Evolutionary conservation across 1,140 invertebrate genomes (phyloP).

Genomic region (Melipona quadrifasciata): DNA sequence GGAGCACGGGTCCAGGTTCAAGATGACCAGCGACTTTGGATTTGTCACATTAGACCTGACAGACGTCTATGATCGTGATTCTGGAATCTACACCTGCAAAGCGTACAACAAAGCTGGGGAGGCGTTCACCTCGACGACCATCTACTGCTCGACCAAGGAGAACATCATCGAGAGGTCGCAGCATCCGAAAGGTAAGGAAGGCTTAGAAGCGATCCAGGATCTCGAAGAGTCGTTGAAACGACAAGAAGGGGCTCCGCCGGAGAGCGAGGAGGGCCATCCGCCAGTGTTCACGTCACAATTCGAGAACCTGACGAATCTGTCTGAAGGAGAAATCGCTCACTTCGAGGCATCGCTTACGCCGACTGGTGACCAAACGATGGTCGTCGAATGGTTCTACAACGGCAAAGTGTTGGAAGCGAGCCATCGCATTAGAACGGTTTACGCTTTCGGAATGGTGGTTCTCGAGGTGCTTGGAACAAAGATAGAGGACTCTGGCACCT

Average conservation of each 20-base stretch:
- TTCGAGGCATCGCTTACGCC: conserved; percentile 97
- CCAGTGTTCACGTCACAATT: conserved; percentile 95
- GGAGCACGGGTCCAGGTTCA: conserved; percentile 92
- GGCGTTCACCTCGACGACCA: conserved; percentile 94
- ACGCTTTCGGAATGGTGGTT: conserved; percentile 97
- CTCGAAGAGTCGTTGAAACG: conserved; percentile 92
- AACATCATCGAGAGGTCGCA: conserved; percentile 93
- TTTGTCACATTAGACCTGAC: conserved; percentile 94
- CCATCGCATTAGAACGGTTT: conserved; percentile 93
- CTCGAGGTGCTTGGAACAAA: conserved; percentile 95
- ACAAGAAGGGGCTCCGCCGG: conserved; percentile 85
- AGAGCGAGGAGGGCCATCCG: conserved; percentile 90
- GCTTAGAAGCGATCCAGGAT: conserved; percentile 94
- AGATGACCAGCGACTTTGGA: conserved; percentile 95
- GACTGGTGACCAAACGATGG: conserved; percentile 97
- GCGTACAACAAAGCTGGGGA: conserved; percentile 93
- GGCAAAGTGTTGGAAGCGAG: conserved; percentile 93
- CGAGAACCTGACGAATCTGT: conserved; percentile 90
- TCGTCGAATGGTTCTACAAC: conserved; percentile 99
- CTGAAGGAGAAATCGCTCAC: conserved; percentile 95
- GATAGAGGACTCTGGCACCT: conserved; percentile 93
- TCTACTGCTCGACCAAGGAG: conserved; percentile 91
- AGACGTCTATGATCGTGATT: conserved; percentile 95
- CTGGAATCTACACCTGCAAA: conserved; percentile 96
- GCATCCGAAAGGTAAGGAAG: conserved; percentile 96